phyloP scores from a whole-genome alignment of 1,140 invertebrate species.

The Trichonephila inaurata region DNA sequence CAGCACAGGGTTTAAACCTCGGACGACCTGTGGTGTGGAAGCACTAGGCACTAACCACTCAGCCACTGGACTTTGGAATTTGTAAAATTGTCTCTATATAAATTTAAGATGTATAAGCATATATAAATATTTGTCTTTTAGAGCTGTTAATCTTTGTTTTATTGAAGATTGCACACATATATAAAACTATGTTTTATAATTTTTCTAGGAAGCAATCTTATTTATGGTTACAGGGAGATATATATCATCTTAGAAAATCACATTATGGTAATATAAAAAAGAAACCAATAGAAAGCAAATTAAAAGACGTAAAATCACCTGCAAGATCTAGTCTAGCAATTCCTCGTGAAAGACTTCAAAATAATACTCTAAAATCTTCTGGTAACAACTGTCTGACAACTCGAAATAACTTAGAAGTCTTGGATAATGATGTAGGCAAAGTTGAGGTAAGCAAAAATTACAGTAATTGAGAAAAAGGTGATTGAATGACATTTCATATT shows the following conservation, averaged over 20 bases:
- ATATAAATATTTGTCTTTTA: too few species aligned
- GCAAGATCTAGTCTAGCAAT: slow-evolving; percentile 66
- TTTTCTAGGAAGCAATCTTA: slow-evolving; percentile 87
- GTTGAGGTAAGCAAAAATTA: not conserved
- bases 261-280: slow-evolving; percentile 72
- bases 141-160: too few species aligned
- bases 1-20: too few species aligned
- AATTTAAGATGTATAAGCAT: too few species aligned
- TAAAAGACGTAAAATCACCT: slow-evolving; percentile 41
- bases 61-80: too few species aligned
- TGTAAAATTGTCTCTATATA: too few species aligned
- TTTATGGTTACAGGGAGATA: slow-evolving; percentile 89
- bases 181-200: not conserved
- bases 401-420: slow-evolving; percentile 58
- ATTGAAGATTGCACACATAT: too few species aligned
- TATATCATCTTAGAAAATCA: slow-evolving; percentile 83
- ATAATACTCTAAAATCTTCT: slow-evolving; percentile 17
- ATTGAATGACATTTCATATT: too few species aligned
- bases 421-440: slow-evolving; percentile 36
- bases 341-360: slow-evolving; percentile 63
- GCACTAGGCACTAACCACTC: too few species aligned
- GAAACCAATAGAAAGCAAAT: slow-evolving; percentile 43
- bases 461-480: too few species aligned
- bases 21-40: too few species aligned
- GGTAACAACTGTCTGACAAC: slow-evolving; percentile 22